These are phyloP conservation scores for Myrmophylax atrothorax DNA, from an alignment of 2,113 vertebrate species.

Conservation along the genomic window DNA sequence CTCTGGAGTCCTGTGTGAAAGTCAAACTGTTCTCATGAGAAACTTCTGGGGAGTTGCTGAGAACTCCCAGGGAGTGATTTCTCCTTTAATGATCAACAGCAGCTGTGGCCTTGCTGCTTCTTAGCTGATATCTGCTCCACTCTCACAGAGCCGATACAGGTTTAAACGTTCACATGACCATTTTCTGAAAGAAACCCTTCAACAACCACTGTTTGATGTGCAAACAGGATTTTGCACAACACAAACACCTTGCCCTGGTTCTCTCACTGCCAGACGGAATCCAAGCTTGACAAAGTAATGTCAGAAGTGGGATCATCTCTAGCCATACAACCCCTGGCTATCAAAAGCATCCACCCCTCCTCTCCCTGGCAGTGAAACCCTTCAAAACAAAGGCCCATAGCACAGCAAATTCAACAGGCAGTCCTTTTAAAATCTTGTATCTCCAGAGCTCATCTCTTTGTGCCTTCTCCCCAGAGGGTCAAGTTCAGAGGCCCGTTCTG, in stretches of 20 bases:
- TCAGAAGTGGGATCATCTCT: neutral
- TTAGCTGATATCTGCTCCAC: no score
- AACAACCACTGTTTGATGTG: neutral
- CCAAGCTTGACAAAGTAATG: neutral
- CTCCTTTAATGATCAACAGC: no score
- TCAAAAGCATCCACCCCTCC: neutral
- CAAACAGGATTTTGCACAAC: neutral
- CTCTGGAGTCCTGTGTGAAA: no score
- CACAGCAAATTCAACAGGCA: neutral
- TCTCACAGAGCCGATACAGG: no score
- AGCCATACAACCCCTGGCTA: neutral
- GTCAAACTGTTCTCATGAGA: no score
- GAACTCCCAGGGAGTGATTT: no score
- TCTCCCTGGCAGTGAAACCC: neutral
- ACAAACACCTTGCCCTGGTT: neutral
- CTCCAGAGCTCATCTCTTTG: neutral
- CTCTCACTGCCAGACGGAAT: neutral
- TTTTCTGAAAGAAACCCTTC: no score
- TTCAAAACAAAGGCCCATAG: neutral
- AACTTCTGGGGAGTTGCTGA: no score
- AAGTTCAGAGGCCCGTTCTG: accelerated
- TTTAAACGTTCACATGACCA: no score
- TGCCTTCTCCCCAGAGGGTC: neutral
- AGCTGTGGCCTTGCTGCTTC: no score
- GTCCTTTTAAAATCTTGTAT: neutral